Evolutionary conservation across 2,113 vertebrate species (phyloP), one percentile per base, ranked within the genome.

Genomic region (Hippotragus niger): DNA sequence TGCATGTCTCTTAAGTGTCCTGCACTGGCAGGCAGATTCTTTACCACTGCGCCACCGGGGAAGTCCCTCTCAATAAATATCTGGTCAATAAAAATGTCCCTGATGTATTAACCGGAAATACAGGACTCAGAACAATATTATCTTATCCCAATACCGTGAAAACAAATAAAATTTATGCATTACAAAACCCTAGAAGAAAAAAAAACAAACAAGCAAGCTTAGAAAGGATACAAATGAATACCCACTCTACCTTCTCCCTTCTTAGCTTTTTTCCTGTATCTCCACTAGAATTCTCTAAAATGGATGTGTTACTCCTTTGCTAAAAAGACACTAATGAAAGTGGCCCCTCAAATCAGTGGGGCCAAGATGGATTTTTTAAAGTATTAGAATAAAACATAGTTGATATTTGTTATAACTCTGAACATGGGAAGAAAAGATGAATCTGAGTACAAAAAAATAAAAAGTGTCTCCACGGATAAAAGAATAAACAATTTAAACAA

Each of bases 41-140:
- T 76, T 76, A 76, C 71, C 40, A 76, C 71, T 27, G 21, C 12
- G 0, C 71, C 23, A 76, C 71, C 0, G 6, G 11, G 40, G 3
- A 76, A 76, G 71, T 76, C 23, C 40, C 71, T 76, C 71, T 27
- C 62, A 76, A 78, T 96, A 95, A 97, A 92, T 98, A 98, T 97
- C 97, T 98, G 97, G 89, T 98, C 95, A 98, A 23, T 81, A 82
- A 86, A 60, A 87, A 40, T 52, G 40, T 31, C 76, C 53, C 57
- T 50, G 33, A 86, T 57, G 16, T 40, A 40, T 6, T 93, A 60
- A 36, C 23, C 36, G 55, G 58, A 87, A 94, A 82, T 33, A 13
- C 3, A 57, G 47, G 23, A 57, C 19, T 89, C 5, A 57, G 88
- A 64, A 67, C 57, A 88, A 57, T 82, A 57, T 71, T 90, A 90